These are phyloP conservation scores for Dermolepida albohirtum DNA, from an alignment of 2,888 invertebrate species.

Conservation along the genomic window DNA sequence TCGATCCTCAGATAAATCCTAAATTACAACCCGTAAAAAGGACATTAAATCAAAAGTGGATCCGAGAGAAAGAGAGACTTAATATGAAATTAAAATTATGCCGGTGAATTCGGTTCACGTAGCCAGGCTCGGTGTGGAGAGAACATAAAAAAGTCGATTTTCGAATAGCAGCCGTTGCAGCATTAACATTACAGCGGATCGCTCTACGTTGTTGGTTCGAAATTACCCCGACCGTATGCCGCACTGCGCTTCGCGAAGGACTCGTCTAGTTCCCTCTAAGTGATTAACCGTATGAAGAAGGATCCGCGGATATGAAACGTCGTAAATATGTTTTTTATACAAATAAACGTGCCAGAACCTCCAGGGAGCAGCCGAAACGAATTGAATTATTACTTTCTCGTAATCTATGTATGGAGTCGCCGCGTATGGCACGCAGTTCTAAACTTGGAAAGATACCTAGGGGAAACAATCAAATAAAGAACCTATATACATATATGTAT, in stretches of 20 bases:
- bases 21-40: constrained; percentile 7
- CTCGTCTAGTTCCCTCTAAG: background rate
- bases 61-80: background rate
- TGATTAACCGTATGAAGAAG: background rate
- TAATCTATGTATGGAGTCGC: constrained; percentile 7
- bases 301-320: constrained; percentile 4
- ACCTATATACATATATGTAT: too few species aligned
- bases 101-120: constrained; percentile 11
- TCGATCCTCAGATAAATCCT: background rate
- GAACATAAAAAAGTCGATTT: constrained; percentile 2
- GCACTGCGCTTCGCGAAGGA: background rate
- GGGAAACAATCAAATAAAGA: constrained; percentile 1
- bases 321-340: constrained; percentile 4
- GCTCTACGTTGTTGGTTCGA: background rate
- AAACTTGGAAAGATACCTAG: too few species aligned
- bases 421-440: background rate
- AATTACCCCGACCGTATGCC: constrained; percentile 1
- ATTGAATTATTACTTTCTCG: constrained; percentile 14
- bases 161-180: background rate
- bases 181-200: constrained; percentile 5
- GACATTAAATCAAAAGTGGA: constrained; percentile 2
- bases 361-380: background rate
- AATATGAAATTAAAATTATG: constrained; percentile 15
- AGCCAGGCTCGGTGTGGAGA: background rate
- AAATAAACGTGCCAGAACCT: background rate